Base-by-base conservation (phyloP, 2,888 invertebrate genomes). In the Anarsia innoxiella region DNA sequence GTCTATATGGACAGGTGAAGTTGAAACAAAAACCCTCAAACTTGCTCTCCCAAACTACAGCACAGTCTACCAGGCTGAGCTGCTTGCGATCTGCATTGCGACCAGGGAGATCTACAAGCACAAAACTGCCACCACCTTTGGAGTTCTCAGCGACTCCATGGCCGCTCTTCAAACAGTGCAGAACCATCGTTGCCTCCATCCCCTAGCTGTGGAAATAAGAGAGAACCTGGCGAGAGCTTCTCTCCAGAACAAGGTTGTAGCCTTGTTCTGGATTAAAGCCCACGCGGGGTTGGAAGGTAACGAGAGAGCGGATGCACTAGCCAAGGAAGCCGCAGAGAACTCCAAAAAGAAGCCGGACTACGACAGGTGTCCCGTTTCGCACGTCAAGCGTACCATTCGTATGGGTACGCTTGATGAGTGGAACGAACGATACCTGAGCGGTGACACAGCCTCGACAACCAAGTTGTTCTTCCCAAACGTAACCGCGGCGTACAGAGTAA, bases 291-390 rank as follows among this genome's bases (percentile, higher is more conserved):
- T 15, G 2, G 11, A 11, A 2, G 31, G 31, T 6, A 31, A 31
- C 8, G 31, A 27, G 3, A 16, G 26, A 13, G 25, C 32, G 6
- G 43, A 47, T 10, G 8, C 32, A 3, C 30, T 45, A 0, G 44
- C 44, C 2, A 47, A 47, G 11, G 8, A 23, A 2, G 48, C 43
- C 0, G 43, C 43, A 0, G 4, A 19, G 12, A 23, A 15, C 0
- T 2, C 8, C 2, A 40, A 41, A n/a, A 19, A 11, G 1, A 30
- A 5, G 1, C 31, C 33, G 1, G 23, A 39, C 3, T 45, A 45
- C 15, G 39, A 37, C 8, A 10, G 10, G 3, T 28, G 16, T 9
- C 39, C 41, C 10, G 11, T 35, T 1, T 37, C 39, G 3, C 29
- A 29, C 29, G 29, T 30, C 1, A 42, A 33, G 32, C 2, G 26